Evolutionary conservation across 2,797 vertebrate genomes (phyloP), one percentile per base, ranked within the genome.

Genomic region (Halcyon smyrnensis): DNA sequence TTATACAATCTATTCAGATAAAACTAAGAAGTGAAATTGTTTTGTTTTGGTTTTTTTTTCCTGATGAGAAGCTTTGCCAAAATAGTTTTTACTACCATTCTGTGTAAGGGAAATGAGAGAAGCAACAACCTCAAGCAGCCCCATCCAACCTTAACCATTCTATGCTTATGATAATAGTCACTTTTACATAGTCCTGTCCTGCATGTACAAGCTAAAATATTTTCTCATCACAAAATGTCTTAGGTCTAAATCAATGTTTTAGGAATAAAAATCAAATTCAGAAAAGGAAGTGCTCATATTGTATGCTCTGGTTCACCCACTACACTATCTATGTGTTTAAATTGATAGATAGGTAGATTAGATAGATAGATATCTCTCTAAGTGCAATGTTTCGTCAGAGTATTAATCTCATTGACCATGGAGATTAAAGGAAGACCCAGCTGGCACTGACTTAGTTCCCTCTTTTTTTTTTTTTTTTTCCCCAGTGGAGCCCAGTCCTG

Each of bases 371-470:
- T 46, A 43, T 39, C 53, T 67, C 34, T 67, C 32, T 45, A 91
- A 73, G 67, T 88, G 60, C 15, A 67, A 63, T 6, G 9, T 75
- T 91, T 80, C 62, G 27, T 84, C 54, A 60, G 64, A 56, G 41
- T 68, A 67, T 94, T 92, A 78, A 69, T 92, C 54, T 65, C 28
- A 48, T 77, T 95, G 90, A 84, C 69, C 41, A 24, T 32, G 59
- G 85, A 87, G 70, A 86, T 95, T 88, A 93, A 76, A 90, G 59
- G 65, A 79, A 60, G 89, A 74, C 71, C 50, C 68, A 89, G 78
- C 64, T 87, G 69, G 36, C 46, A 17, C 43, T 90, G 41, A 23
- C 14, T 68, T 71, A 32, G 21, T 57, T 78, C 36, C 41, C 19
- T 8, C 2, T 20, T 62, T 7, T 45, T 6, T 57, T 18, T 6